Evolutionary conservation across 2,888 invertebrate genomes (phyloP).

Genomic region (Serrognathus titanus): DNA sequence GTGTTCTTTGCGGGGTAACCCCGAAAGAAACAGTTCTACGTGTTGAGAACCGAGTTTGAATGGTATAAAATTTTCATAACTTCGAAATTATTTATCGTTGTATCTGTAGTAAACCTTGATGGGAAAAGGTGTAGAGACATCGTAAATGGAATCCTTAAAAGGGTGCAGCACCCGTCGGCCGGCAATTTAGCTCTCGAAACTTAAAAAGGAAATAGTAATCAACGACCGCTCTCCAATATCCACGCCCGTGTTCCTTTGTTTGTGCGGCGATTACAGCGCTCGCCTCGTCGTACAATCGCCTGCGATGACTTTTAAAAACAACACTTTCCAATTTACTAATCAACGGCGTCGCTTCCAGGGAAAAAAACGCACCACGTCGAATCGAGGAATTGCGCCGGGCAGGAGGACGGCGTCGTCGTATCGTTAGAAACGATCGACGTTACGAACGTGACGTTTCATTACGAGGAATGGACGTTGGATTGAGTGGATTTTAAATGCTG

Average conservation of each 20-base stretch:
- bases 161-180: not conserved
- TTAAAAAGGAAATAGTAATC: conserved; percentile 8
- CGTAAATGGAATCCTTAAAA: not conserved
- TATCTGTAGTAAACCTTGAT: not conserved
- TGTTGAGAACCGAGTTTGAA: no score
- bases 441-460: no score
- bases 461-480: no score
- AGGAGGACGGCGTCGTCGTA: no score
- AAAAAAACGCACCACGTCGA: no score
- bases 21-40: no score
- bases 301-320: conserved; percentile 4
- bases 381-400: no score
- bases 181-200: not conserved
- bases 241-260: conserved; percentile 8
- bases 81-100: not conserved
- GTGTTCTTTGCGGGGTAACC: no score
- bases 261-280: conserved; percentile 2
- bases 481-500: no score
- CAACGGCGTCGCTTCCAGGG: not conserved
- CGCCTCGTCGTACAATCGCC: not conserved
- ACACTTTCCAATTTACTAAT: conserved; percentile 8
- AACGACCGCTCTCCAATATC: conserved; percentile 5
- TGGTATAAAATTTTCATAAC: no score
- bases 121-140: no score
- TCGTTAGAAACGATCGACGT: no score